Percentiles rank a stretch among this genome's conserved stretches.
phyloP scores from a whole-genome alignment of 2,888 invertebrate genomes.

The Matsumyia berberina region DNA sequence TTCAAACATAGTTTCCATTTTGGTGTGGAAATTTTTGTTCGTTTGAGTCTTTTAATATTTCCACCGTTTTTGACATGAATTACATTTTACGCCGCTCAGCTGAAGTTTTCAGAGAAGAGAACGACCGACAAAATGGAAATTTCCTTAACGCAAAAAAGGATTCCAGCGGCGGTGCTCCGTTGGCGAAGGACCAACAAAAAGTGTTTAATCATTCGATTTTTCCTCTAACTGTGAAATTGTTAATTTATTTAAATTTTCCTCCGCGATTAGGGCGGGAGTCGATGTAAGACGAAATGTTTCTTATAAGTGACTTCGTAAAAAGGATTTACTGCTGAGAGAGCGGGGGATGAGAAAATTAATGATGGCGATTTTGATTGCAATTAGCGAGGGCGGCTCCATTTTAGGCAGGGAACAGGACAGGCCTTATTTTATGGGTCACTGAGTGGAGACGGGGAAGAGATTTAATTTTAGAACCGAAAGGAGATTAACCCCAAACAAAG shows the following conservation, averaged over 20 bases:
- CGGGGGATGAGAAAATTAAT: constrained; percentile 45
- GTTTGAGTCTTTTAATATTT: too few relatives aligned
- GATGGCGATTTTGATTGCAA: constrained; percentile 61
- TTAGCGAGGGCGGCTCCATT: constrained; percentile 36
- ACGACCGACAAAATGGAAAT: constrained; percentile 26
- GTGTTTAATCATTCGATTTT: constrained; percentile 68
- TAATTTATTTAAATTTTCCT: constrained; percentile 68
- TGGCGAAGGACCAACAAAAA: constrained; percentile 19
- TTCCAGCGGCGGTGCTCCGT: too few relatives aligned
- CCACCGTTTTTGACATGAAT: constrained; percentile 61
- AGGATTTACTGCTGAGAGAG: constrained; percentile 16
- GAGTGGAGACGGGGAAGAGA: background rate
- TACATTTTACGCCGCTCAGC: constrained; percentile 17
- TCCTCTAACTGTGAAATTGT: constrained; percentile 48
- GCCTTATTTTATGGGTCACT: constrained; percentile 32
- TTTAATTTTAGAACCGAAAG: background rate
- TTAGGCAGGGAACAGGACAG: background rate
- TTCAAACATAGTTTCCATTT: constrained; percentile 35
- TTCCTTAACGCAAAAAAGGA: constrained; percentile 1
- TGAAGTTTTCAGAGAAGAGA: constrained; percentile 28
- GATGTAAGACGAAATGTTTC: constrained; percentile 66
- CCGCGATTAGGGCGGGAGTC: constrained; percentile 46
- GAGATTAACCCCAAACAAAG: constrained; percentile 19
- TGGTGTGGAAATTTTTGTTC: constrained; percentile 63
- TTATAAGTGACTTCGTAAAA: constrained; percentile 58